Conservation (phyloP, 2,888 invertebrate genomes). For the Philonicus albiceps region DNA sequence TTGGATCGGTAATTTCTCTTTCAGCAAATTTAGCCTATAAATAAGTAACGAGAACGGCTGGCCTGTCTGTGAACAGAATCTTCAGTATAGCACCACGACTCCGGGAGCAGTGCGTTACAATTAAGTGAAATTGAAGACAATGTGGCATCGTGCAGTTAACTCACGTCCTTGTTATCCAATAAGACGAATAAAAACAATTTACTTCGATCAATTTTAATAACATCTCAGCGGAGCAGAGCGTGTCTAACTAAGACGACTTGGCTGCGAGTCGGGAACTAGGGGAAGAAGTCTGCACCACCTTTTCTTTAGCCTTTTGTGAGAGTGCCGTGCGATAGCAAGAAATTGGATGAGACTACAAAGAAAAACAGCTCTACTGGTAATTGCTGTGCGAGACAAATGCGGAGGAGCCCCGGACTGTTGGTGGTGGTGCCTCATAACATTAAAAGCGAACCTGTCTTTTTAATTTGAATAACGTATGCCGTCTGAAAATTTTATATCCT, state of each 20-base stretch:
- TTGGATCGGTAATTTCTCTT: neutral
- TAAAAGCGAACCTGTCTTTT: neutral
- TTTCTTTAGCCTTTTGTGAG: neutral
- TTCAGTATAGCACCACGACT: neutral
- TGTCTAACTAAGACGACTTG: neutral
- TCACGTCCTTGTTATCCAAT: constrained; percentile 39
- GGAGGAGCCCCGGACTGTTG: neutral
- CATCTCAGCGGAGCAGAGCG: neutral
- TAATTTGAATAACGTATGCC: neutral
- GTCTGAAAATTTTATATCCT: neutral
- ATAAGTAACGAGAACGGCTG: neutral
- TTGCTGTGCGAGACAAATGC: neutral
- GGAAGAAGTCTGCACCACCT: neutral
- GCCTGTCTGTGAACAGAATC: neutral
- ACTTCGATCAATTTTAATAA: constrained; percentile 36
- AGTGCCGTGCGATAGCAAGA: neutral
- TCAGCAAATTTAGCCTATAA: neutral
- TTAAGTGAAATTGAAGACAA: constrained; percentile 37
- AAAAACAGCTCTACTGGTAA: neutral
- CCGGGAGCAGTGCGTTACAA: neutral
- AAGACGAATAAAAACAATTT: constrained; percentile 33
- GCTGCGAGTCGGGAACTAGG: neutral
- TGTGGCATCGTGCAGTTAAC: neutral
- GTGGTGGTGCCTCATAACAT: neutral
- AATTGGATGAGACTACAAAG: neutral